Percentiles rank a stretch among this genome's conserved stretches.
These are phyloP conservation scores for Balanococcus diminutus DNA, from an alignment of 2,888 invertebrate genomes.

Conservation along the genomic window DNA sequence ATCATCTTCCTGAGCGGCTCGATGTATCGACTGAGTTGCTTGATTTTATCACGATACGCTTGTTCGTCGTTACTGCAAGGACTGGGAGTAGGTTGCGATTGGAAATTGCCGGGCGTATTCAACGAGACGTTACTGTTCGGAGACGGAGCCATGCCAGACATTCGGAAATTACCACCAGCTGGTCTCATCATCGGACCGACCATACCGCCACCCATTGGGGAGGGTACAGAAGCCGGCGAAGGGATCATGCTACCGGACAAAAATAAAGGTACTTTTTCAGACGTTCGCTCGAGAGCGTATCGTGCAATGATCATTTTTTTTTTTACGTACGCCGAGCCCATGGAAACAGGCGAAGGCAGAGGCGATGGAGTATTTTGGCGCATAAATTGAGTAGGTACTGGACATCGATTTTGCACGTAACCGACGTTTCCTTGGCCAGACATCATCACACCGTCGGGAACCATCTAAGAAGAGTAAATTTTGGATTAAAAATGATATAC, in stretches of 20 bases:
- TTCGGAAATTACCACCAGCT: neutral
- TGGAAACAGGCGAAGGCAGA: slow-evolving; percentile 68
- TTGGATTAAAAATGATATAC: too few species aligned
- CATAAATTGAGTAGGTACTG: slow-evolving; percentile 77
- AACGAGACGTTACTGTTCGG: slow-evolving; percentile 74
- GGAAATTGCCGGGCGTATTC: slow-evolving; percentile 73
- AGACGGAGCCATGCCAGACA: slow-evolving; percentile 72
- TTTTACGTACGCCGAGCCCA: slow-evolving; percentile 52
- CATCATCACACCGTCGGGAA: slow-evolving; percentile 61
- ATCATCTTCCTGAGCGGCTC: slow-evolving; percentile 92
- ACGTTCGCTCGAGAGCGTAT: neutral
- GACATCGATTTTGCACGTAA: slow-evolving; percentile 59
- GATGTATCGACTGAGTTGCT: slow-evolving; percentile 91
- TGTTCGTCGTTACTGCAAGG: slow-evolving; percentile 81
- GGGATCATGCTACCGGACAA: slow-evolving; percentile 69
- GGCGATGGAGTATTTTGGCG: slow-evolving; percentile 77
- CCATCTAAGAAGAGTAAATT: slow-evolving; percentile 43
- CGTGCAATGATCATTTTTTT: neutral
- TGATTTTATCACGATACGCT: slow-evolving; percentile 89
- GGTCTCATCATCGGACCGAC: slow-evolving; percentile 32
- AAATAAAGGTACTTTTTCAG: neutral
- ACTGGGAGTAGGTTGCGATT: slow-evolving; percentile 67
- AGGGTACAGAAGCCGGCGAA: slow-evolving; percentile 73
- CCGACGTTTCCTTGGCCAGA: slow-evolving; percentile 64
- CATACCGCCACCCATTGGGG: slow-evolving; percentile 61